Conservation (phyloP, 2,113 vertebrate genomes). For the Xyrauchen texanus region DNA sequence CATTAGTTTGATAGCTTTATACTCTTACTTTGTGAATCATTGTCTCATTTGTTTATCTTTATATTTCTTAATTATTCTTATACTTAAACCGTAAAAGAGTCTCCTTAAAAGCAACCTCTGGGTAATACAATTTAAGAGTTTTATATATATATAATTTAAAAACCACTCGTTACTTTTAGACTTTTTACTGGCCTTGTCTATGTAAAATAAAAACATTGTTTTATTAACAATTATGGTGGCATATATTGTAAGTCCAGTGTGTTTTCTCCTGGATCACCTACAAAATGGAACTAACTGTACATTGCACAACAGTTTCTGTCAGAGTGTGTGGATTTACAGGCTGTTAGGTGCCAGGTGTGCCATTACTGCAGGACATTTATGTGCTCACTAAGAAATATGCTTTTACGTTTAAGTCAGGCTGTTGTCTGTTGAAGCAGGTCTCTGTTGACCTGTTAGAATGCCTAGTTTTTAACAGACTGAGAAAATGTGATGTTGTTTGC, state of each 20-base stretch:
- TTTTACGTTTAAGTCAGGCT: conserved; percentile 60
- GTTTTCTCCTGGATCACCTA: neutral
- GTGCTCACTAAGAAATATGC: conserved; percentile 60
- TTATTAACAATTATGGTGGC: conserved; percentile 6
- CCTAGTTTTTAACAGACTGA: conserved; percentile 42
- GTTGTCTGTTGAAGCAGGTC: conserved; percentile 35
- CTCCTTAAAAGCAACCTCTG: too few relatives aligned
- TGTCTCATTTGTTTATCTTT: too few relatives aligned
- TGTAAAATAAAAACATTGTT: conserved; percentile 1
- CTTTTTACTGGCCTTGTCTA: neutral
- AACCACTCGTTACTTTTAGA: too few relatives aligned
- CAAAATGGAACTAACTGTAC: neutral
- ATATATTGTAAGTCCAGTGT: conserved; percentile 6
- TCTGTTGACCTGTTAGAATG: conserved; percentile 53
- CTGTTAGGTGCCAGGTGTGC: conserved; percentile 60
- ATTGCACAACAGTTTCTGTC: conserved; percentile 53
- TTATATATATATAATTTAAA: too few relatives aligned
- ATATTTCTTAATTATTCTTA: too few relatives aligned
- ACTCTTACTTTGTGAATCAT: too few relatives aligned
- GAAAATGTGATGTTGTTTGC: conserved; percentile 48
- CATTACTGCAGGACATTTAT: conserved; percentile 66
- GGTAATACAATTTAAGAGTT: too few relatives aligned
- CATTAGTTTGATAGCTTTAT: too few relatives aligned
- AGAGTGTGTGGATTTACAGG: conserved; percentile 60
- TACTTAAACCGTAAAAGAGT: too few relatives aligned